Evolutionary conservation across 2,113 vertebrate species (phyloP).

Genomic region (Phylloscopus trochiloides): DNA sequence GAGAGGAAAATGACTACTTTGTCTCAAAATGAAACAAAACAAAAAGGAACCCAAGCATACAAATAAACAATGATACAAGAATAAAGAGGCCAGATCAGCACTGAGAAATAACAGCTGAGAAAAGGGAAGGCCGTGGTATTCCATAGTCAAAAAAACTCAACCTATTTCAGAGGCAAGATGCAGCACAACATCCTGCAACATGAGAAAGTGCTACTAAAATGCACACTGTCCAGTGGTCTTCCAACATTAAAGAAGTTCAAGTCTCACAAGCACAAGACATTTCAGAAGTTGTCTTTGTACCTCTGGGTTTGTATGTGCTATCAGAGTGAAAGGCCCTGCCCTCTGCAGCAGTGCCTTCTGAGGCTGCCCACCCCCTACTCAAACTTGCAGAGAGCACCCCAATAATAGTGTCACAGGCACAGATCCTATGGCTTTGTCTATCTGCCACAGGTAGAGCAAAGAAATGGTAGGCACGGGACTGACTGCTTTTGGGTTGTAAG

Average conservation of each 20-base stretch:
- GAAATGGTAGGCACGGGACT: fast-evolving
- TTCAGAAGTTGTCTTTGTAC: not conserved
- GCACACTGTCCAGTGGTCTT: not conserved
- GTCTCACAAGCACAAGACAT: not conserved
- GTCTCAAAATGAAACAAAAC: not conserved
- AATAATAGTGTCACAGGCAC: not conserved
- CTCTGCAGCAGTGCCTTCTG: not conserved
- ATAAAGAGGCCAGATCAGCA: not conserved
- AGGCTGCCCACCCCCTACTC: not conserved
- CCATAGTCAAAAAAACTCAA: not conserved
- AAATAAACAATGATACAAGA: not conserved
- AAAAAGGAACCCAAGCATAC: not conserved
- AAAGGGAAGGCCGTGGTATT: not conserved
- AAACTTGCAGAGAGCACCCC: not conserved
- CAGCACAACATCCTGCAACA: not conserved
- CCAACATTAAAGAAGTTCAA: not conserved
- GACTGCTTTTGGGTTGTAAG: fast-evolving
- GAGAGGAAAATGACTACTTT: not conserved
- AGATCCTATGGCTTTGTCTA: not conserved
- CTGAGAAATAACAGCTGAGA: not conserved
- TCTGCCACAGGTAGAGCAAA: not conserved
- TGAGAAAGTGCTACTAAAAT: not conserved
- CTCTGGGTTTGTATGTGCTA: not conserved
- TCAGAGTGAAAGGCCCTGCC: not conserved
- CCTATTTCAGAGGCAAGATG: not conserved